Evolutionary conservation across 2,113 vertebrate genomes (phyloP), one percentile per base, ranked within the genome.

Genomic region (Macquaria australasica): DNA sequence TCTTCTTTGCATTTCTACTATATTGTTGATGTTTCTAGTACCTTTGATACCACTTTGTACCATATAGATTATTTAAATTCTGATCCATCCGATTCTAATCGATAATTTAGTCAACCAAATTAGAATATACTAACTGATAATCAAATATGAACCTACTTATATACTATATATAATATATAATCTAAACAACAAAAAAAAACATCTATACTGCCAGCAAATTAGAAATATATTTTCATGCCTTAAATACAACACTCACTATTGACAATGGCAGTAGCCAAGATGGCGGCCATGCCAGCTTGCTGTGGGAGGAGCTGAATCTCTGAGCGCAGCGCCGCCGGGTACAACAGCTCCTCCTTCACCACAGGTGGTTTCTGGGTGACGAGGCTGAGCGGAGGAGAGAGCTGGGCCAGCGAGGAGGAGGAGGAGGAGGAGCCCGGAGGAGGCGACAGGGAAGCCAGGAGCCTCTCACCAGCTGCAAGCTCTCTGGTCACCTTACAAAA

Each of bases 291-390:
- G 91, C 98, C 98, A 0, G 98, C 98, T 82, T 99, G 98, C 94
- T 99, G 98, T 0, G 98, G 98, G 79, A 99, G 97, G 39, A 99
- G 97, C 95, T 98, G 98, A 92, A 99, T 98, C 74, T 99, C 98
- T 0, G 97, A 88, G 88, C 83, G 97, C 41, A 95, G 78, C 0
- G 95, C 87, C 0, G 95, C 96, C 0, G 95, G 95, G 89, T 96
- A 96, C 58, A 68, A 28, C 0, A 95, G 73, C 50, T 97, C 97
- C 1, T 95, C 90, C 73, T 97, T 97, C 88, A 95, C 90, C 0
- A 41, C 15, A 3, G 83, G 67, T 14, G 74, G 87, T 6, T 88
- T 92, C 34, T 91, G 90, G 51, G 58, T 89, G 23, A 91, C 64
- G 0, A 91, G 88, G 84, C 95, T 88, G 91, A 89, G 91, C 37